Evolutionary conservation across 2,113 vertebrate species (phyloP).

Genomic region (Chaetura pelagica): DNA sequence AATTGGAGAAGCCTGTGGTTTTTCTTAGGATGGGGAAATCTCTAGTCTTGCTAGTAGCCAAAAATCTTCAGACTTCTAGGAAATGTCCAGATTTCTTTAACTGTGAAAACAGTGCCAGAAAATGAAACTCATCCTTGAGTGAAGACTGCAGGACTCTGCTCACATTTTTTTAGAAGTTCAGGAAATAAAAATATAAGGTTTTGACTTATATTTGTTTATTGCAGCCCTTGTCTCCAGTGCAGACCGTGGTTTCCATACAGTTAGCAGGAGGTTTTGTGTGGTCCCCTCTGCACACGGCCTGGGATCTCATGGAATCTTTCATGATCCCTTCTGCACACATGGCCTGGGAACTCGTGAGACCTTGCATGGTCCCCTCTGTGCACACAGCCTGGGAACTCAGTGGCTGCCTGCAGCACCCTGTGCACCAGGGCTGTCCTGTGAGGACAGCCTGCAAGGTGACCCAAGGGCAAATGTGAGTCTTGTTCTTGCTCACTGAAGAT

Average conservation of each 20-base stretch:
- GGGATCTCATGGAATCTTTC: background rate
- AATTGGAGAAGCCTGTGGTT: conserved; percentile 45
- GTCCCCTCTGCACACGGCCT: background rate
- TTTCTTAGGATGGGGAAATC: conserved; percentile 47
- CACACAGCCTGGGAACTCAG: background rate
- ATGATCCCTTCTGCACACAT: background rate
- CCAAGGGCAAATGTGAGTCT: background rate
- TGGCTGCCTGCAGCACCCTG: background rate
- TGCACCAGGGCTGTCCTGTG: background rate
- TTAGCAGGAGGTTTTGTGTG: background rate
- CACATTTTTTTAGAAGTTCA: background rate
- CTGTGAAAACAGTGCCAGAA: background rate
- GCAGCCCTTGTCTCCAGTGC: background rate
- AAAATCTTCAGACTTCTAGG: conserved; percentile 54
- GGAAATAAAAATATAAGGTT: background rate
- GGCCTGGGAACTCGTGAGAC: background rate
- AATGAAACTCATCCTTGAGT: background rate
- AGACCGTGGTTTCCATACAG: background rate
- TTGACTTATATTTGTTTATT: background rate
- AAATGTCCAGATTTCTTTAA: conserved; percentile 25
- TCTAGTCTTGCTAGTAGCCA: conserved; percentile 29
- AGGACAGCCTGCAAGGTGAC: background rate
- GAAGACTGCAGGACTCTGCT: background rate
- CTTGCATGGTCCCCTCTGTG: background rate
- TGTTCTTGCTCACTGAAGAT: background rate